Base-by-base conservation (phyloP, 2,797 vertebrate species). In the Poecilia velifera region DNA sequence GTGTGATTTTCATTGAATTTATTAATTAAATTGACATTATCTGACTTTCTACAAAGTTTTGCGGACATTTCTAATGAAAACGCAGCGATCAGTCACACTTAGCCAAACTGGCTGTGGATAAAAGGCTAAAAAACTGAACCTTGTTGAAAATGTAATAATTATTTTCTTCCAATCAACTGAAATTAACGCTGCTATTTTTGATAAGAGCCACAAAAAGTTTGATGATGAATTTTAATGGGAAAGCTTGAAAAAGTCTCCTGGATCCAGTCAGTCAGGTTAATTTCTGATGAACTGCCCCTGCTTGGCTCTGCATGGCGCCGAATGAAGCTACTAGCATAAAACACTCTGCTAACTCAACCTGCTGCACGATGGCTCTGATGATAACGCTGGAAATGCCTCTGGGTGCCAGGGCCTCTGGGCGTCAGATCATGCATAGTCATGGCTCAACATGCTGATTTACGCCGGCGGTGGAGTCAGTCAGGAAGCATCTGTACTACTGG, bases 321-420 rank as follows among this genome's bases (percentile, higher is more conserved):
- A 88, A 88, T 90, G 88, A 82, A 91, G 88, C 76, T 43, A 28
- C 64, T 13, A 41, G 64, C 64, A 41, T 25, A 41, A 68, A 68
- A 18, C 84, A 91, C 83, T 80, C 86, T 84, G 87, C 93, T 86
- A 89, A 92, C 87, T 91, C 82, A 87, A 86, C 91, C 86, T 91
- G 91, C 89, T 86, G 78, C 87, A 77, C 64, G 75, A 73, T 22
- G n/a, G 64, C 72, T 36, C 36, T 76, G 74, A 90, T 91, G 86
- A 84, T 83, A 76, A 76, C 73, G 80, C 80, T 73, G 22, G 64
- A 82, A 80, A 83, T 75, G 80, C 77, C 59, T 86, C 73, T 39
- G 73, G 46, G 45, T 45, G 71, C 76, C 16, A 28, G 46, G 76
- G 74, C 82, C 77, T 81, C 76, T 66, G 71, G 74, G 74, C 72